A percentile compares a stretch with the other conserved stretches of the same genome.
These are phyloP conservation scores for Lepas anatifera DNA, from an alignment of 2,888 invertebrate genomes.

Conservation along the genomic window DNA sequence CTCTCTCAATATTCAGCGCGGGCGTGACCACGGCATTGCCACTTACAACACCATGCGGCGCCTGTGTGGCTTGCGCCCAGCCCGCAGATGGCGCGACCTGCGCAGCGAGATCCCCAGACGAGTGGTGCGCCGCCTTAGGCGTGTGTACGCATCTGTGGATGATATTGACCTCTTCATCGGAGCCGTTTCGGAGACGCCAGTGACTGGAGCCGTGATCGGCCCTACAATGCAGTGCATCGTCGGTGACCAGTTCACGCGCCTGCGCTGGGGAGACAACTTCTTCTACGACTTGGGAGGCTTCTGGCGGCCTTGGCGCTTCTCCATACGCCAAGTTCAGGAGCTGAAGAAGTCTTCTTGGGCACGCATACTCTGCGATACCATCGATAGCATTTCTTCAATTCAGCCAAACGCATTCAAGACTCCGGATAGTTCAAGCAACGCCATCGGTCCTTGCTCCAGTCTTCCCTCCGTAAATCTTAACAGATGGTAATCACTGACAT, in stretches of 20 bases:
- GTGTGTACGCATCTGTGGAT: not conserved
- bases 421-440: no score
- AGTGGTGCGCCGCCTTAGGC: not conserved
- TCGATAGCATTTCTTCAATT: not conserved
- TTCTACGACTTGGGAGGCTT: constrained; percentile 28
- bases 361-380: constrained; percentile 57
- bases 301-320: constrained; percentile 36
- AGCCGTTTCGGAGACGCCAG: not conserved
- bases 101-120: constrained; percentile 11
- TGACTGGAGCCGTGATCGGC: not conserved
- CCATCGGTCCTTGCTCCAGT: no score
- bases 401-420: not conserved
- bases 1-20: not conserved
- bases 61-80: not conserved
- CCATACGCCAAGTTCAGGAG: constrained; percentile 45
- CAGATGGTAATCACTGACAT: no score
- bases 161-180: not conserved
- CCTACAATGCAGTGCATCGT: not conserved
- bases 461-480: no score
- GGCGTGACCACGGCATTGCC: not conserved
- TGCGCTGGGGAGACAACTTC: not conserved
- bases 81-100: not conserved
- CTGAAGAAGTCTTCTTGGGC: constrained; percentile 49
- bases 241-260: not conserved
- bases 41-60: not conserved